Evolutionary conservation across 2,797 vertebrate genomes (phyloP).

Genomic region (Rallus crepitans): DNA sequence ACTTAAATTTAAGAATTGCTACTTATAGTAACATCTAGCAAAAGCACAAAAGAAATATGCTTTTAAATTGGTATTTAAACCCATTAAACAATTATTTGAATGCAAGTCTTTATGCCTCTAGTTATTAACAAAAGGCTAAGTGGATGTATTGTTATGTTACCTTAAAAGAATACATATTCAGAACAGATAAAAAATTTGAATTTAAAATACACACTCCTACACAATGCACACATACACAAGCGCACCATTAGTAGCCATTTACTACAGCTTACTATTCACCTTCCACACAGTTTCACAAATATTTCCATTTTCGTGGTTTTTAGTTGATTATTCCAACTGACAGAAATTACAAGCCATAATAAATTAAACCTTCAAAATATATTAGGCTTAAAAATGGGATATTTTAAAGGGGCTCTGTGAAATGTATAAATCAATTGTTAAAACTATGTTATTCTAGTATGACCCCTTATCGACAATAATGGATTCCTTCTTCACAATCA

Average conservation of each 20-base stretch:
- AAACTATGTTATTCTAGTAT: neutral
- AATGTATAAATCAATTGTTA: neutral
- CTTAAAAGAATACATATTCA: neutral
- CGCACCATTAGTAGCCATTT: neutral
- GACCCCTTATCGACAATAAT: neutral
- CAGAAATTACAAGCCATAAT: neutral
- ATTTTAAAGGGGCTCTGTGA: neutral
- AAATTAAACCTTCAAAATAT: neutral
- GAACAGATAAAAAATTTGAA: neutral
- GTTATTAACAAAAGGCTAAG: constrained; percentile 2
- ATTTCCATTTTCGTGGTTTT: neutral
- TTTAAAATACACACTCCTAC: neutral
- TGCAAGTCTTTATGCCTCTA: neutral
- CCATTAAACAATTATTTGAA: neutral
- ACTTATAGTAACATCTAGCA: neutral
- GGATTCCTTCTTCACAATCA: neutral
- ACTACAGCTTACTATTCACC: neutral
- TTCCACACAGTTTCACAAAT: neutral
- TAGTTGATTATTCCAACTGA: neutral
- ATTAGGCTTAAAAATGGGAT: neutral
- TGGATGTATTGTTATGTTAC: neutral
- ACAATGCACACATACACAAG: neutral
- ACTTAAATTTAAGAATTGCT: neutral
- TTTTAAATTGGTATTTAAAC: neutral
- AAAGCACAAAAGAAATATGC: neutral